Conservation (phyloP, 2,797 vertebrate species). For the Anabacerthia variegaticeps region DNA sequence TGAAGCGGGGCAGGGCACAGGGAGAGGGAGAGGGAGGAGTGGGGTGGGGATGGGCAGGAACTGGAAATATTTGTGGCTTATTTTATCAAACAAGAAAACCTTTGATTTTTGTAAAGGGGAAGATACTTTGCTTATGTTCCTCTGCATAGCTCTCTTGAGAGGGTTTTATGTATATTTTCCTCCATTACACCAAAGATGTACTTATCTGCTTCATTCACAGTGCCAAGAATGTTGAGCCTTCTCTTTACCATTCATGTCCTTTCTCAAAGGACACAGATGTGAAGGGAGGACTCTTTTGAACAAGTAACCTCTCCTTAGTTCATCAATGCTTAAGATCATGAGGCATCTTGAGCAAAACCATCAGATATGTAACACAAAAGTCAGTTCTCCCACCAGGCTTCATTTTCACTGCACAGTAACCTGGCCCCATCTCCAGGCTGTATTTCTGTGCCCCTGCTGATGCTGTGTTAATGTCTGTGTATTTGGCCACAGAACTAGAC, state of each 20-base stretch:
- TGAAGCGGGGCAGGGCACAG: neutral
- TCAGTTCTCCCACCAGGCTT: neutral
- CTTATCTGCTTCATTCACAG: neutral
- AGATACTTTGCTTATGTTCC: neutral
- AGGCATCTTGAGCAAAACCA: neutral
- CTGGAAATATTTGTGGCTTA: neutral
- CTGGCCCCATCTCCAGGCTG: neutral
- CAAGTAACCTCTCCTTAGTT: neutral
- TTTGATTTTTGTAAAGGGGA: neutral
- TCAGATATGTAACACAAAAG: neutral
- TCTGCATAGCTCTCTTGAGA: neutral
- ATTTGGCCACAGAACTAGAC: neutral
- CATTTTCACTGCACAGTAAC: neutral
- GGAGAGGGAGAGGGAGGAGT: neutral
- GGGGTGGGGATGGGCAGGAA: neutral
- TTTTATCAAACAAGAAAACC: neutral
- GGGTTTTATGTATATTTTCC: neutral
- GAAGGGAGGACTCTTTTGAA: neutral
- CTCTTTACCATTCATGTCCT: neutral
- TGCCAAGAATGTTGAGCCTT: neutral
- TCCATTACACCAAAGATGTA: neutral
- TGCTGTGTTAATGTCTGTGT: neutral
- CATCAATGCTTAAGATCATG: rapidly evolving
- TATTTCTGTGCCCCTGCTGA: neutral
- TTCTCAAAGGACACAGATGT: neutral